Conservation (phyloP, 2,113 vertebrate species). For the Gadus macrocephalus region DNA sequence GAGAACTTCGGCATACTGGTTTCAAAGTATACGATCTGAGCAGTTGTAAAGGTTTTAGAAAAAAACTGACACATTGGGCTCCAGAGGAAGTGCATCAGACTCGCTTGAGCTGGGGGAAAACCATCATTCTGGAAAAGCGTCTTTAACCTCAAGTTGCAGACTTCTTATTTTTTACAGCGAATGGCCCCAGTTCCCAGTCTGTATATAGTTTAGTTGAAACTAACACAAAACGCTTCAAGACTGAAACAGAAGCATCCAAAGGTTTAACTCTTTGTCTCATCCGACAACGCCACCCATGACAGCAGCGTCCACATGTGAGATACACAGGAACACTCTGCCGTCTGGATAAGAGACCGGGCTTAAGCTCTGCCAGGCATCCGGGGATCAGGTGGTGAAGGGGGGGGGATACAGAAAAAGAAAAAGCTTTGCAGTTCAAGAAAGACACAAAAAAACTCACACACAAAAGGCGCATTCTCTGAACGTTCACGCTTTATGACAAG, state of each 20-base stretch:
- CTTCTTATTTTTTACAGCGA: no score
- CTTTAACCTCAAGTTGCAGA: no score
- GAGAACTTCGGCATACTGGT: no score
- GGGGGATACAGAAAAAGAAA: conserved; percentile 39
- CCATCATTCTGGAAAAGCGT: no score
- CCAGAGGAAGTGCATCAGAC: no score
- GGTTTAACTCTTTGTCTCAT: conserved; percentile 42
- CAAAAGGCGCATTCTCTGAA: conserved; percentile 44
- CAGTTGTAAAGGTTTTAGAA: no score
- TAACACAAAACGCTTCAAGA: no score
- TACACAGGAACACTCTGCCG: conserved; percentile 54
- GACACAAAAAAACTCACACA: conserved; percentile 46
- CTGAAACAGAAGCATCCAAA: conserved; percentile 2
- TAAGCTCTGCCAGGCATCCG: conserved; percentile 61
- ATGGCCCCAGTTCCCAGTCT: no score
- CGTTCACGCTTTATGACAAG: conserved; percentile 52
- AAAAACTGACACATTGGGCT: no score
- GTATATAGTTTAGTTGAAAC: no score
- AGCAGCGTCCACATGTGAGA: conserved; percentile 56
- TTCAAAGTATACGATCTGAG: no score
- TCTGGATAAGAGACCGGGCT: conserved; percentile 45
- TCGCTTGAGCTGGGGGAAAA: no score
- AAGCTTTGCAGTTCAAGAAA: conserved; percentile 35
- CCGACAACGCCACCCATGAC: conserved; percentile 54
- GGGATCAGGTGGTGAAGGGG: conserved; percentile 37